phyloP scores from a whole-genome alignment of 1,140 invertebrate genomes.

The Drosophila ogumai region DNA sequence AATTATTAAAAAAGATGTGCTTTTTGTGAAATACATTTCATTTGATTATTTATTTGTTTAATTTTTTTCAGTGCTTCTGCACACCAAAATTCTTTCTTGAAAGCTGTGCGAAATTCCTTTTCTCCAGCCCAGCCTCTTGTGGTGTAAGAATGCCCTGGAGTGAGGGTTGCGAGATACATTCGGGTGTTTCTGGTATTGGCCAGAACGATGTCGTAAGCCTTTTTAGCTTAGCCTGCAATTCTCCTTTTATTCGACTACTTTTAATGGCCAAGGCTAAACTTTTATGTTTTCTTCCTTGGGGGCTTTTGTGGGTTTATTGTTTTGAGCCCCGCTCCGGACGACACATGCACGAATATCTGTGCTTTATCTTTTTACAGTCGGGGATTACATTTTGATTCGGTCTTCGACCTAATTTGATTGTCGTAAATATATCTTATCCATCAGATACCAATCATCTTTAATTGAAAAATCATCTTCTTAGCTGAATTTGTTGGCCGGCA shows the following conservation, averaged over 20 bases:
- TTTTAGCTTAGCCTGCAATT: constrained; percentile 52
- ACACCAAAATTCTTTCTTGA: constrained; percentile 48
- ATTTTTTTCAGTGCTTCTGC: neutral
- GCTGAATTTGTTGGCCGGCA: neutral
- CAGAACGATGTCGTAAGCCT: constrained; percentile 50
- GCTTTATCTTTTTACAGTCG: constrained; percentile 16
- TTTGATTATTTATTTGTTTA: neutral
- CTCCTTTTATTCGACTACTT: constrained; percentile 45
- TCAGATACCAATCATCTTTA: constrained; percentile 13
- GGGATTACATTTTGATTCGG: constrained; percentile 32
- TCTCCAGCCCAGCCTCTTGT: constrained; percentile 1
- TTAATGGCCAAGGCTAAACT: constrained; percentile 45
- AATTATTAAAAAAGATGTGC: neutral
- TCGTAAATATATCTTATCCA: constrained; percentile 23
- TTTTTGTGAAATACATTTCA: neutral
- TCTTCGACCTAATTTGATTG: constrained; percentile 33
- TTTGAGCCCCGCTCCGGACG: constrained; percentile 14
- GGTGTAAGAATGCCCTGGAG: constrained; percentile 31
- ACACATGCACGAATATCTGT: constrained; percentile 14
- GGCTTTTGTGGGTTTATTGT: constrained; percentile 42
- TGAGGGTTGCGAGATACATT: constrained; percentile 31
- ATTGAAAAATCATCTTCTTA: constrained; percentile 26
- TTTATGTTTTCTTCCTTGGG: constrained; percentile 41
- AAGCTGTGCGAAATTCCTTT: constrained; percentile 34
- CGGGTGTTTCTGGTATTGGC: constrained; percentile 21